These are phyloP conservation scores for Xenus cinereus DNA, from an alignment of 2,113 vertebrate species.

Conservation along the genomic window DNA sequence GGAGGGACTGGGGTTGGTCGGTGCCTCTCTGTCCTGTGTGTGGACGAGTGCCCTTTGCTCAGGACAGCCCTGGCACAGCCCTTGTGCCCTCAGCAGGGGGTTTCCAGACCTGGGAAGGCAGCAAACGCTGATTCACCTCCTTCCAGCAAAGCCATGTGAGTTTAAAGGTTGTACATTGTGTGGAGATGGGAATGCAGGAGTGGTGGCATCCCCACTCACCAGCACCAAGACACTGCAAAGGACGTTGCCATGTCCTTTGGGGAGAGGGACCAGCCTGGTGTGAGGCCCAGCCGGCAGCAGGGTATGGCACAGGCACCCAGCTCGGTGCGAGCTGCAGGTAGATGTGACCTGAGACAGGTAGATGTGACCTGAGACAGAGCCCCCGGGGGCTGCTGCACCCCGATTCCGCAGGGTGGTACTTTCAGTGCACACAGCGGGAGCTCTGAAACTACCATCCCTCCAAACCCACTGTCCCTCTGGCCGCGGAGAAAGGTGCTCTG, in stretches of 20 bases:
- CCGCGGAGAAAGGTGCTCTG: background rate
- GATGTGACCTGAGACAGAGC: background rate
- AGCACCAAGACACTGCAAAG: background rate
- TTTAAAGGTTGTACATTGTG: background rate
- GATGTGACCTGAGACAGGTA: background rate
- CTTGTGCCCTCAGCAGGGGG: background rate
- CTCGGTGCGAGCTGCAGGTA: background rate
- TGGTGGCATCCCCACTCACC: background rate
- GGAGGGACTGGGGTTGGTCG: rapidly evolving
- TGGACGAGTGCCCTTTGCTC: rapidly evolving
- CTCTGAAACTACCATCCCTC: background rate
- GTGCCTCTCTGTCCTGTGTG: background rate
- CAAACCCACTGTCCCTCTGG: rapidly evolving
- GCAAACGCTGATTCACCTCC: too few relatives aligned
- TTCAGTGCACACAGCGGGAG: background rate
- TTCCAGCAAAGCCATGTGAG: background rate
- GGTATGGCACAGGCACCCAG: background rate
- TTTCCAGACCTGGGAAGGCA: background rate
- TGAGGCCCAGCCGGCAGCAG: background rate
- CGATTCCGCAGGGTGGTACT: rapidly evolving
- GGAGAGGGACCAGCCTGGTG: background rate
- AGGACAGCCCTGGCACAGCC: background rate
- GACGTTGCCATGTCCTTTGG: background rate
- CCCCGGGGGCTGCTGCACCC: background rate
- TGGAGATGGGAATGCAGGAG: background rate